Evolutionary conservation across 23 tunicate genomes (phyloP).

Genomic region (Clavelina lepadiformis): DNA sequence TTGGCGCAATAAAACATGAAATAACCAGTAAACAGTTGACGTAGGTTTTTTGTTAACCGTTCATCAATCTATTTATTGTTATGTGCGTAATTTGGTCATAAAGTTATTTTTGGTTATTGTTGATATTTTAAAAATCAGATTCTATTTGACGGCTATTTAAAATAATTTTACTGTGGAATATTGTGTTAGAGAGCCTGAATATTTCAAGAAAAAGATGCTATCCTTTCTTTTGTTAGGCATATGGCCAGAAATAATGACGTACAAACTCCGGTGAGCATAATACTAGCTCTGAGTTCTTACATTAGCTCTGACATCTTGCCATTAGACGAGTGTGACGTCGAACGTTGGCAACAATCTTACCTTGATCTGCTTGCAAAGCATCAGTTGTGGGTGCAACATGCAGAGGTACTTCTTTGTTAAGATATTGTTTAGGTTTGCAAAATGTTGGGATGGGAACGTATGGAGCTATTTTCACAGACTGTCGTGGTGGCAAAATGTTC

Average conservation of each 20-base stretch:
- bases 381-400: slow-evolving; percentile 31
- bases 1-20: slow-evolving; percentile 22
- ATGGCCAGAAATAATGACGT: slow-evolving; percentile 49
- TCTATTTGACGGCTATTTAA: not conserved
- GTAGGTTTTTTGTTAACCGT: too few species aligned
- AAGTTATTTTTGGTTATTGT: too few species aligned
- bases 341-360: slow-evolving; percentile 56
- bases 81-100: too few species aligned
- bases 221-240: slow-evolving; percentile 15
- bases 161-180: not conserved
- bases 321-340: slow-evolving; percentile 6
- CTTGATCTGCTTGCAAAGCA: slow-evolving; percentile 19
- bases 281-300: slow-evolving; percentile 41
- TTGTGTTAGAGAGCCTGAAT: not conserved
- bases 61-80: too few species aligned
- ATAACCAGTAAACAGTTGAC: slow-evolving; percentile 18
- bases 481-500: too few species aligned
- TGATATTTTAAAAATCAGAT: not conserved
- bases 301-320: slow-evolving; percentile 3
- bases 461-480: too few species aligned
- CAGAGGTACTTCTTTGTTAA: slow-evolving; percentile 19
- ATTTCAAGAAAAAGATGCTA: slow-evolving; percentile 1
- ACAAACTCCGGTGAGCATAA: slow-evolving; percentile 38
- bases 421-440: too few species aligned
- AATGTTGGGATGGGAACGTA: too few species aligned